Base-by-base conservation (phyloP, 2,797 vertebrate species). In the Orestias chungarensis region DNA sequence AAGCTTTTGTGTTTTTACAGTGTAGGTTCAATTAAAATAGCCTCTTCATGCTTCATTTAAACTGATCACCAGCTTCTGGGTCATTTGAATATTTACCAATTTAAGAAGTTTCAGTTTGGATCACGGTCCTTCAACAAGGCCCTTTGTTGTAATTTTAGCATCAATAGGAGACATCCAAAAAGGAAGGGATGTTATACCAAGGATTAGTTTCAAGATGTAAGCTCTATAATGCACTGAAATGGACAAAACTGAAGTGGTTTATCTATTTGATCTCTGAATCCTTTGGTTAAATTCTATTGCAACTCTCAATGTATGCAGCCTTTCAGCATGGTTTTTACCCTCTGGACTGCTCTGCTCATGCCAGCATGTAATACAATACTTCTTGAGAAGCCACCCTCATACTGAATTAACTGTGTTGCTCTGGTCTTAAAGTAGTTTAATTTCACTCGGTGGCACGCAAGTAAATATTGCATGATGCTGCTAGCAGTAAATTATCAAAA, bases 51-150 rank as follows among this genome's bases (percentile, higher is more conserved):
- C 84, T 86, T 93, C 64, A 67, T 90, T 91, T 89, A 82, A 84
- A 86, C 85, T 85, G 82, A 91, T 93, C 89, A 92, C 85, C 86
- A 89, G 88, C 88, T 91, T 79, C 82, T 84, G 79, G 91, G 87
- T 90, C 90, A 92, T 92, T 91, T 92, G 89, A 92, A 91, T 91
- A 90, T 92, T 91, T 91, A 90, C 75, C 76, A 82, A 87, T 88
- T 86, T 85, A 91, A 93, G 93, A 92, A 81, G 82, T 80, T 74
- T 86, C 78, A 74, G 82, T 81, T 84, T 87, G 79, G 82, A 91
- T 90, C 85, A 79, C 78, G 79, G 83, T 86, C 81, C 83, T 79
- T 68, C 44, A 74, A 83, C 81, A 76, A 78, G 83, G 83, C 69
- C 68, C 17, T 79, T 70, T 68, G 66, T 76, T 76, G 76, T 78